Evolutionary conservation across 2,113 vertebrate species (phyloP).

Genomic region (Mirounga angustirostris): DNA sequence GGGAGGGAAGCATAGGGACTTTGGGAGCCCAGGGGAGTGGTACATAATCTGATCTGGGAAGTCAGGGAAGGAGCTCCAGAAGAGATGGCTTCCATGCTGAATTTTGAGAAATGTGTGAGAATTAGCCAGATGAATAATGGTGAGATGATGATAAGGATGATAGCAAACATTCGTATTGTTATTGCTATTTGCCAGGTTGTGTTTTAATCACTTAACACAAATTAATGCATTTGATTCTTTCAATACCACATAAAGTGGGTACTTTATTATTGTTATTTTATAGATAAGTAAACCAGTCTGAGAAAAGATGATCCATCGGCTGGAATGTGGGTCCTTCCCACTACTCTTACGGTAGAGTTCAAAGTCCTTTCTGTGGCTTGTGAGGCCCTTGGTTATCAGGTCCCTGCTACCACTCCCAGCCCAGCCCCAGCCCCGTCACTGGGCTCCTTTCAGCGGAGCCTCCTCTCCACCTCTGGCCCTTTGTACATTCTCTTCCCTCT

Average conservation of each 20-base stretch:
- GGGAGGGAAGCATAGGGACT: not conserved
- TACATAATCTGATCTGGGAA: not conserved
- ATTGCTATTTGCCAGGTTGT: not conserved
- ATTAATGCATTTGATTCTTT: not conserved
- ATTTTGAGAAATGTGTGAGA: conserved; percentile 27
- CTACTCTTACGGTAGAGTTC: not conserved
- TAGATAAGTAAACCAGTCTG: not conserved
- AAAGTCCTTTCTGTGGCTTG: not conserved
- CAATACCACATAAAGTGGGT: not conserved
- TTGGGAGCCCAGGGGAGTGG: not conserved
- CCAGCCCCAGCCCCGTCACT: not conserved
- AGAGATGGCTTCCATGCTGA: not conserved
- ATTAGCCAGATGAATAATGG: not conserved
- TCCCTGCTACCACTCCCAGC: not conserved
- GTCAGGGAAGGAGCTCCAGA: not conserved
- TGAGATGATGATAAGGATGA: not conserved
- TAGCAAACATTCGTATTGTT: conserved; percentile 16
- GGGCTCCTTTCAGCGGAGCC: not conserved
- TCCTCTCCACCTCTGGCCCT: not conserved
- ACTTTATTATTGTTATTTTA: not conserved
- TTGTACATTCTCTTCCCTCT: not conserved
- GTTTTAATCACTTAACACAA: not conserved
- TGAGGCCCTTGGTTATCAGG: not conserved
- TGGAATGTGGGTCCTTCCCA: not conserved
- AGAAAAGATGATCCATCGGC: not conserved